A percentile compares a stretch with the other conserved stretches of the same genome.
Conservation (phyloP, 2,113 vertebrate species). For the Cricetomys ansorgei region DNA sequence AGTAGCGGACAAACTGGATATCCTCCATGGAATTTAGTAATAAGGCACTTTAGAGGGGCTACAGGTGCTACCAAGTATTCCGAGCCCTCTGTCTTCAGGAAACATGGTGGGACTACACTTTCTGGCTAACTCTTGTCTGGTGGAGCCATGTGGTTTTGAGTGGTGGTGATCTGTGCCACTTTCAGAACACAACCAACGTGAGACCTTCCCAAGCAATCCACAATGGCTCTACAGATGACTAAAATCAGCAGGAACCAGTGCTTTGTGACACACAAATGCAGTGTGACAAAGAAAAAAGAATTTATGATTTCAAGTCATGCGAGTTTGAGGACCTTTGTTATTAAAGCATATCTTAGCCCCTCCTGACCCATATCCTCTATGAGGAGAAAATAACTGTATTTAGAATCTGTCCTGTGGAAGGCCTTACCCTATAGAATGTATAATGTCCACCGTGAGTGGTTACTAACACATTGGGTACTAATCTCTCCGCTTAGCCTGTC, state of each 20-base stretch:
- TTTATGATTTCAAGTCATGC: neutral
- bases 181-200: neutral
- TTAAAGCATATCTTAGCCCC: neutral
- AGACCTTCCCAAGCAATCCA: neutral
- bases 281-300: neutral
- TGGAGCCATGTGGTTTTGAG: neutral
- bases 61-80: neutral
- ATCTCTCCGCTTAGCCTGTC: neutral
- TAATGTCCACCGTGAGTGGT: neutral
- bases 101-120: neutral
- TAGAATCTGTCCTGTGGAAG: neutral
- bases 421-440: neutral
- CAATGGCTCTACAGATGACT: neutral
- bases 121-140: neutral
- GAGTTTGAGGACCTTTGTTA: neutral
- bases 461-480: too few species aligned
- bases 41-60: neutral
- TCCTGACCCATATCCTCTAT: neutral
- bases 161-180: neutral
- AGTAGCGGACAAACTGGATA: neutral
- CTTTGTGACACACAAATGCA: neutral
- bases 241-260: neutral
- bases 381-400: neutral
- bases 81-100: neutral
- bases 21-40: neutral